Evolutionary conservation across 2,797 vertebrate genomes (phyloP).

Genomic region (Chiroxiphia lanceolata): DNA sequence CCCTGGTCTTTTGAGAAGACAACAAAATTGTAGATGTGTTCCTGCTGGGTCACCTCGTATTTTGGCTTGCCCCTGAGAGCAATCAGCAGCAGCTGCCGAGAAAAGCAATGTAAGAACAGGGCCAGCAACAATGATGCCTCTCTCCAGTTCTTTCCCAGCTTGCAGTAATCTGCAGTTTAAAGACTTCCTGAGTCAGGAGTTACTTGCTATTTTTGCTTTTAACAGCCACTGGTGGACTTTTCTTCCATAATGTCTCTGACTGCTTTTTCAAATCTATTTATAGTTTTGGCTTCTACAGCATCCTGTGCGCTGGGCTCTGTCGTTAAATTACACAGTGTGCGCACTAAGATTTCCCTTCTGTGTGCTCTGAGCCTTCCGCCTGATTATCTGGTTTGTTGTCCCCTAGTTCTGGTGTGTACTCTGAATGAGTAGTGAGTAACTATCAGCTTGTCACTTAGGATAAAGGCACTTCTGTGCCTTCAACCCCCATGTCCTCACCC

Average conservation of each 20-base stretch:
- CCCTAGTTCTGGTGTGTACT: background rate
- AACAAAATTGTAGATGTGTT: background rate
- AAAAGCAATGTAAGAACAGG: background rate
- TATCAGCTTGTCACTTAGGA: background rate
- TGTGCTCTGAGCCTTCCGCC: background rate
- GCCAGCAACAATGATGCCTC: background rate
- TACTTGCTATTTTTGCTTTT: slow-evolving; percentile 20
- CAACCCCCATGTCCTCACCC: background rate
- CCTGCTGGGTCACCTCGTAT: background rate
- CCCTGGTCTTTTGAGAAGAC: background rate
- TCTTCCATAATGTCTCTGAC: slow-evolving; percentile 24
- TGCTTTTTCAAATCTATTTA: slow-evolving; percentile 45
- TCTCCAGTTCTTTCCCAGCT: slow-evolving; percentile 1
- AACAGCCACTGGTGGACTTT: slow-evolving; percentile 32
- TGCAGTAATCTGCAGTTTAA: slow-evolving; percentile 54
- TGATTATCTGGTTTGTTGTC: background rate
- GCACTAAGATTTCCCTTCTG: background rate
- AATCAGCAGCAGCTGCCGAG: background rate
- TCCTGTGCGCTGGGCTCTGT: background rate
- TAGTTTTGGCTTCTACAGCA: slow-evolving; percentile 47
- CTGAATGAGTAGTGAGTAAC: background rate
- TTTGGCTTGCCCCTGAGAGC: background rate
- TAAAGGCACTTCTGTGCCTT: background rate
- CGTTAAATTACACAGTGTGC: background rate
- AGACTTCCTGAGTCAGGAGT: slow-evolving; percentile 51